These are phyloP conservation scores for Suncus etruscus DNA, from an alignment of 2,113 vertebrate genomes.

Conservation along the genomic window DNA sequence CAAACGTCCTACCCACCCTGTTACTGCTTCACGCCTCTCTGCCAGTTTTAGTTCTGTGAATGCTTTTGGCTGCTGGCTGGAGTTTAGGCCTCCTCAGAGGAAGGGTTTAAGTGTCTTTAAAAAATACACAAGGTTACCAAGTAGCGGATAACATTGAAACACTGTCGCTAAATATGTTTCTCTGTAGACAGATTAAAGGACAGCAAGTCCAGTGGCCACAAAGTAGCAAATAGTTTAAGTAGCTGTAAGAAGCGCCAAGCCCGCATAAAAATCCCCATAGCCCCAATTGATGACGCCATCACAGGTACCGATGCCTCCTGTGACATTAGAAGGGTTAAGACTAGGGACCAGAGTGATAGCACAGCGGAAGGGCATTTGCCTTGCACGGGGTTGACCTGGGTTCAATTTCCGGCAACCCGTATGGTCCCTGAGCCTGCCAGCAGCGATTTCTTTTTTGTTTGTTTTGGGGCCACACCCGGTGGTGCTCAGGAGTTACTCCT, in stretches of 20 bases:
- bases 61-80: neutral
- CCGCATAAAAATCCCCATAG: neutral
- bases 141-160: neutral
- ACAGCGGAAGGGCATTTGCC: no score
- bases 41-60: neutral
- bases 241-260: neutral
- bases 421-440: no score
- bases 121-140: conserved; percentile 4
- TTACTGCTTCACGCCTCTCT: neutral
- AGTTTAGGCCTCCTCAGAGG: neutral
- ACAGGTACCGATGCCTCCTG: neutral
- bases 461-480: no score
- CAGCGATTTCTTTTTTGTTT: no score
- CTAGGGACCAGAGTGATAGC: no score
- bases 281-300: neutral
- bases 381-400: no score
- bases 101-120: neutral
- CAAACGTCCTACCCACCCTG: no score
- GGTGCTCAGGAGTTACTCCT: no score
- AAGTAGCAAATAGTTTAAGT: neutral
- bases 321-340: neutral
- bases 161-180: conserved; percentile 43
- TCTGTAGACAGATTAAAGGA: conserved; percentile 43
- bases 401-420: no score
- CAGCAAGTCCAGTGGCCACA: neutral